Evolutionary conservation across 2,113 vertebrate species (phyloP).

Genomic region (Ivindomyrus marchei): DNA sequence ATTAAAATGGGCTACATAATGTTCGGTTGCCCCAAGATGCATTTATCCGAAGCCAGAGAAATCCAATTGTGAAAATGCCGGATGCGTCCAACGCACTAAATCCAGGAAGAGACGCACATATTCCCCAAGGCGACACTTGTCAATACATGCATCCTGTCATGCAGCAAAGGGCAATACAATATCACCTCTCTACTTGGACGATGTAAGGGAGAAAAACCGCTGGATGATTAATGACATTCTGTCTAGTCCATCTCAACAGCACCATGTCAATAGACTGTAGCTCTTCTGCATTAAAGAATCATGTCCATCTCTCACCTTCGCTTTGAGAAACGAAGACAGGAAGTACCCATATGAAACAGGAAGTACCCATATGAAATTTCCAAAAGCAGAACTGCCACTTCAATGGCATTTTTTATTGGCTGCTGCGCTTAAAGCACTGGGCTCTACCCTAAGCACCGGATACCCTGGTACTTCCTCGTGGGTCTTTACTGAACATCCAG

Average conservation of each 20-base stretch:
- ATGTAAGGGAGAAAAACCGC: not conserved
- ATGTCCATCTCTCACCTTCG: not conserved
- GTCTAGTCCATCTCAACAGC: not conserved
- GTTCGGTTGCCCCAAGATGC: not conserved
- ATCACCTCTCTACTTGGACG: conserved; percentile 10
- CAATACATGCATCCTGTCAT: not conserved
- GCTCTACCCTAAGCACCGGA: not conserved
- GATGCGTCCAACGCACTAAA: not conserved
- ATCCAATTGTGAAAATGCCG: not conserved
- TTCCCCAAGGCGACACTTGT: conserved; percentile 1
- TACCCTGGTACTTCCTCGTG: not conserved
- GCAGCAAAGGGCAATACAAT: not conserved
- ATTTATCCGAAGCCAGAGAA: not conserved
- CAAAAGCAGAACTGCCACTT: not conserved
- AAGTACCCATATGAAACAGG: not conserved
- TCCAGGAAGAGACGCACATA: not conserved
- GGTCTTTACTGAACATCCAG: not conserved
- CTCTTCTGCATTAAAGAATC: not conserved
- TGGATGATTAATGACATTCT: conserved; percentile 5
- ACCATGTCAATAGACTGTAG: not conserved
- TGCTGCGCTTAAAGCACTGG: not conserved
- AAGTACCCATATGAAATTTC: not conserved
- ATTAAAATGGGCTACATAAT: not conserved
- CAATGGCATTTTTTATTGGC: not conserved
- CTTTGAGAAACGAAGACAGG: not conserved